These are phyloP conservation scores for Perca fluviatilis DNA, from an alignment of 2,113 vertebrate genomes.

Conservation along the genomic window DNA sequence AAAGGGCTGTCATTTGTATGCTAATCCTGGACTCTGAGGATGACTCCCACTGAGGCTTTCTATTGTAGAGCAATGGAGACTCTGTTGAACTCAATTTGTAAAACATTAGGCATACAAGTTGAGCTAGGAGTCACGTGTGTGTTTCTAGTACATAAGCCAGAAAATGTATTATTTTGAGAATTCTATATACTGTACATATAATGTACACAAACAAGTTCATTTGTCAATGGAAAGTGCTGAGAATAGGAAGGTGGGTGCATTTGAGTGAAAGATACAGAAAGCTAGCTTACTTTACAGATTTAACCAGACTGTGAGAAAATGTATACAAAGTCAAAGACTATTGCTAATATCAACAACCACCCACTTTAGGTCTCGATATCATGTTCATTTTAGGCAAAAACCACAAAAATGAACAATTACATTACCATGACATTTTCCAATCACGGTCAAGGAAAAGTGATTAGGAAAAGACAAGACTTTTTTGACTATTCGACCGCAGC, in stretches of 20 bases:
- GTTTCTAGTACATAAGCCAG: not conserved
- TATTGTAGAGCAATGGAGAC: slow-evolving; percentile 44
- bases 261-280: not conserved
- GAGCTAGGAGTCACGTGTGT: slow-evolving; percentile 30
- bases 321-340: slow-evolving; percentile 9
- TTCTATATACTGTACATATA: not conserved
- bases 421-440: too few relatives aligned
- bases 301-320: not conserved
- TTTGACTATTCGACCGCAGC: too few relatives aligned
- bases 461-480: too few relatives aligned
- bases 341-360: slow-evolving; percentile 4
- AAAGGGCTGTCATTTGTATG: slow-evolving; percentile 77
- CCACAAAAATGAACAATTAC: too few relatives aligned
- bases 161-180: not conserved
- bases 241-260: not conserved
- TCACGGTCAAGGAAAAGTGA: too few relatives aligned
- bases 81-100: slow-evolving; percentile 26
- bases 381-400: slow-evolving; percentile 34
- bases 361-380: slow-evolving; percentile 17
- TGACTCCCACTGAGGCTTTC: slow-evolving; percentile 53
- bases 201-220: not conserved
- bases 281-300: not conserved
- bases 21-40: slow-evolving; percentile 66
- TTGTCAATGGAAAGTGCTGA: not conserved
- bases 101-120: slow-evolving; percentile 48